phyloP scores from a whole-genome alignment of 2,113 vertebrate species.

The Chelonoidis abingdonii region DNA sequence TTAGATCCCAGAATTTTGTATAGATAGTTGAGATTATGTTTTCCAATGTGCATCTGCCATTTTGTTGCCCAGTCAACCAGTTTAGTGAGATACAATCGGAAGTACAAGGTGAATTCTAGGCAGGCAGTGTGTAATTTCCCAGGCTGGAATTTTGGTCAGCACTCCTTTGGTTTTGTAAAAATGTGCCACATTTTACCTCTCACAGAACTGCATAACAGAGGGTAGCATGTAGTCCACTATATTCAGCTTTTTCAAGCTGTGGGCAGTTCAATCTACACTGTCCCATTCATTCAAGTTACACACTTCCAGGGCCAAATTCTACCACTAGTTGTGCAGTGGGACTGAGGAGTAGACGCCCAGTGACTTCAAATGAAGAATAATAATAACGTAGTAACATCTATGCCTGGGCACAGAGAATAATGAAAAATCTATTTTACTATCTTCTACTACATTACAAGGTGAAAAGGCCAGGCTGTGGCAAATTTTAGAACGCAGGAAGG shows the following conservation, averaged over 20 bases:
- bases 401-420: background rate
- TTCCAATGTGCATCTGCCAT: too few species aligned
- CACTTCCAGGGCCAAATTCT: background rate
- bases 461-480: background rate
- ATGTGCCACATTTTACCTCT: background rate
- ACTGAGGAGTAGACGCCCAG: background rate
- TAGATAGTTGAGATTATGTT: too few species aligned
- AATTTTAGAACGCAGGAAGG: background rate
- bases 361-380: background rate
- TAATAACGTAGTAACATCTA: background rate
- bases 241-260: background rate
- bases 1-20: too few species aligned
- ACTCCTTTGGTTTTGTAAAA: background rate
- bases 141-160: background rate
- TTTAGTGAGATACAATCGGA: background rate
- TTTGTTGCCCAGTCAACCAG: too few species aligned
- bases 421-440: background rate
- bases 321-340: fast-evolving
- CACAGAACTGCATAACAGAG: background rate
- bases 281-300: background rate
- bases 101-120: background rate
- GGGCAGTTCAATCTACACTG: background rate
- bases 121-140: background rate
- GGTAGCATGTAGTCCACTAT: background rate
- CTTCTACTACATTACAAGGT: background rate